Conservation (phyloP, 2,888 invertebrate genomes). For the Tiphia femorata region DNA sequence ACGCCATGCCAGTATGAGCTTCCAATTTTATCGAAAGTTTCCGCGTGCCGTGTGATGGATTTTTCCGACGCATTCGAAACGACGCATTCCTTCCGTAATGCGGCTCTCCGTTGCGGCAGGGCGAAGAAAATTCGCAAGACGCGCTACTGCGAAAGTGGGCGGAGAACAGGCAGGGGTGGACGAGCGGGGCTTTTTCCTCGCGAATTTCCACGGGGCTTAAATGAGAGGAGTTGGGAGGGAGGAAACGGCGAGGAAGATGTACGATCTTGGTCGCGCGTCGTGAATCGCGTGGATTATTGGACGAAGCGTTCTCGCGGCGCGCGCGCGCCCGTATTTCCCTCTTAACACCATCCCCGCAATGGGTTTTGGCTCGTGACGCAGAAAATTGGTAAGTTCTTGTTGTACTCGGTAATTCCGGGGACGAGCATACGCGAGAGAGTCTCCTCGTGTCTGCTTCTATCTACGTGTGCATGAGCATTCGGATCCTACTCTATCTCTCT, state of each 20-base stretch:
- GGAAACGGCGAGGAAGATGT: not conserved
- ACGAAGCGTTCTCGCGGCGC: not conserved
- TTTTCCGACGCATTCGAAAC: no score
- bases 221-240: not conserved
- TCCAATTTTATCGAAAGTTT: no score
- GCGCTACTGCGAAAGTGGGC: no score
- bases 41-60: no score
- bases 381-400: slow-evolving; percentile 44
- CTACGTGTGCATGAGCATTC: not conserved
- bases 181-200: no score
- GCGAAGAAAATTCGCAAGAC: no score
- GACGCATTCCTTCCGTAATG: no score
- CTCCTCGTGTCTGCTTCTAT: not conserved
- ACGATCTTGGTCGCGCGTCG: not conserved
- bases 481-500: not conserved
- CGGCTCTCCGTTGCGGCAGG: no score
- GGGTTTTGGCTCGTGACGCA: slow-evolving; percentile 21
- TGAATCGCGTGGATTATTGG: slow-evolving; percentile 6
- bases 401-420: slow-evolving; percentile 33
- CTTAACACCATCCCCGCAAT: slow-evolving; percentile 11
- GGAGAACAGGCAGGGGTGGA: no score
- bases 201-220: no score
- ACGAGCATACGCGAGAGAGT: slow-evolving; percentile 5
- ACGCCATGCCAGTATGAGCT: no score
- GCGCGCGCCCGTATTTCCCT: slow-evolving; percentile 4